A percentile compares a stretch with the other conserved stretches of the same genome.
These are phyloP conservation scores for Muscina levida DNA, from an alignment of 2,888 invertebrate species.

Conservation along the genomic window DNA sequence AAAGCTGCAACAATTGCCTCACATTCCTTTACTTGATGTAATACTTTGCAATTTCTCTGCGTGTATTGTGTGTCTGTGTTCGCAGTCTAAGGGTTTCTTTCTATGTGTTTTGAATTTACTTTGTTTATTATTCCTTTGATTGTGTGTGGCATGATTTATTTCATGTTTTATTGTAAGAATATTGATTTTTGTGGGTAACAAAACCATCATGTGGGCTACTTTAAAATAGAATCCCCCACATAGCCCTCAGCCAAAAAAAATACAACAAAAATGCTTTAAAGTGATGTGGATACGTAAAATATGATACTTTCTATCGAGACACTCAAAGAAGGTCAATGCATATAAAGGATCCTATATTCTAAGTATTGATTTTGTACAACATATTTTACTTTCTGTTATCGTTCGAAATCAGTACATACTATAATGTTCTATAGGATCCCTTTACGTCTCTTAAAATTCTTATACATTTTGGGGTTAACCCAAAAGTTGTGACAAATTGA, in stretches of 20 bases:
- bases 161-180: slow-evolving; percentile 25
- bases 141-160: slow-evolving; percentile 17
- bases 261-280: too few species aligned
- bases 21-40: background rate
- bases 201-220: slow-evolving; percentile 28
- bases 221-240: slow-evolving; percentile 5
- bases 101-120: background rate
- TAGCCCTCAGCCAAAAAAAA: background rate
- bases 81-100: background rate
- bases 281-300: too few species aligned
- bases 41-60: background rate
- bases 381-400: slow-evolving; percentile 40
- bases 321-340: too few species aligned
- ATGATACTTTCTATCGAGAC: too few species aligned
- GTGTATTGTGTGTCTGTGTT: background rate
- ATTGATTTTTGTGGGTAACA: slow-evolving; percentile 42
- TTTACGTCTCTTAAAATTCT: too few species aligned
- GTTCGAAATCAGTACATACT: too few species aligned
- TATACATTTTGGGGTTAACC: background rate
- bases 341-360: too few species aligned
- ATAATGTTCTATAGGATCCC: too few species aligned
- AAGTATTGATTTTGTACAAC: background rate
- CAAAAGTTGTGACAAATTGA: slow-evolving; percentile 55
- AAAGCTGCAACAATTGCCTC: too few species aligned
- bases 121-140: background rate